These are phyloP conservation scores for Microplitis manilae DNA, from an alignment of 2,888 invertebrate species.

Conservation along the genomic window DNA sequence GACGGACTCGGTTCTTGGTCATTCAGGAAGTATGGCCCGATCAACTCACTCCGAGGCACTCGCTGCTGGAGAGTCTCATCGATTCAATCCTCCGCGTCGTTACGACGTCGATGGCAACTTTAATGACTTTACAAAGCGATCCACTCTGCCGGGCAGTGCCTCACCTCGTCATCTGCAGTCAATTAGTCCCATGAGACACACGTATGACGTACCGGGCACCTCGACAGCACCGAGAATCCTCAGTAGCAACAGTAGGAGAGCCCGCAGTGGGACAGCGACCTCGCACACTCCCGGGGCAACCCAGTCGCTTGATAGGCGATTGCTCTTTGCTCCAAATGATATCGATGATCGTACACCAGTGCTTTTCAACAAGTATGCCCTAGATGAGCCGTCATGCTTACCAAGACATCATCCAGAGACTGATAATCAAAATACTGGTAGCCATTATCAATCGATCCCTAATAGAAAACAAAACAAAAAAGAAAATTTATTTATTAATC, in stretches of 20 bases:
- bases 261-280: neutral
- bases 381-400: slow-evolving; percentile 68
- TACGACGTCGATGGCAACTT: slow-evolving; percentile 27
- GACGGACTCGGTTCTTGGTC: slow-evolving; percentile 77
- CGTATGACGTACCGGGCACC: slow-evolving; percentile 30
- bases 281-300: slow-evolving; percentile 51
- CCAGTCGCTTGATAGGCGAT: slow-evolving; percentile 66
- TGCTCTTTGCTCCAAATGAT: slow-evolving; percentile 63
- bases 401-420: neutral
- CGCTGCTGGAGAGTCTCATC: slow-evolving; percentile 67
- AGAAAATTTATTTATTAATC: too few species aligned
- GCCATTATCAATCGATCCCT: too few species aligned
- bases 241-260: slow-evolving; percentile 5
- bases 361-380: slow-evolving; percentile 81
- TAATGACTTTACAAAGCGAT: slow-evolving; percentile 29
- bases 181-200: slow-evolving; percentile 30
- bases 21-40: slow-evolving; percentile 74
- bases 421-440: neutral
- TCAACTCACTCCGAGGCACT: slow-evolving; percentile 85
- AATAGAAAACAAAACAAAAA: too few species aligned
- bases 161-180: slow-evolving; percentile 42
- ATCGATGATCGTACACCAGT: slow-evolving; percentile 75
- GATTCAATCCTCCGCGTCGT: slow-evolving; percentile 69
- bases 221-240: slow-evolving; percentile 27
- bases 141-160: slow-evolving; percentile 28